Conservation (phyloP, 2,888 invertebrate species). For the Rhagium mordax region DNA sequence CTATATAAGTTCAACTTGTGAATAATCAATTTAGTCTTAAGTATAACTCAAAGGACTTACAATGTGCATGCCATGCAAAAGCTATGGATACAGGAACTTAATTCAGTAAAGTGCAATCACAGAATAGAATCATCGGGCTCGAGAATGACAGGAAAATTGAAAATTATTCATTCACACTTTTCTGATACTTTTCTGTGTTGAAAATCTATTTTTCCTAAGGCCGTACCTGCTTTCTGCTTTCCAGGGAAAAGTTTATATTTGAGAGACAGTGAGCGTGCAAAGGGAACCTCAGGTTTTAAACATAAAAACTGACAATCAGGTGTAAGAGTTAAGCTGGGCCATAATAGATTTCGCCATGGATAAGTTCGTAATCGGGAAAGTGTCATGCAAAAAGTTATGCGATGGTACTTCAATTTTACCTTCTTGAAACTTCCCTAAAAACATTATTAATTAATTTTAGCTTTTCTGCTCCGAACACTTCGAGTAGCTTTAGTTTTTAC, state of each 20-base stretch:
- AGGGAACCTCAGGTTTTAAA: constrained; percentile 18
- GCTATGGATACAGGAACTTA: no score
- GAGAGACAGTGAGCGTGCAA: constrained; percentile 17
- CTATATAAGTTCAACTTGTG: no score
- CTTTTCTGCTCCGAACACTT: constrained; percentile 24
- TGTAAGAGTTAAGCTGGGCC: constrained; percentile 7
- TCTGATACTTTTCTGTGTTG: no score
- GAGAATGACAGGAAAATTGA: no score
- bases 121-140: no score
- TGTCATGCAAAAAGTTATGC: constrained; percentile 19
- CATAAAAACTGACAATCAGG: constrained; percentile 29
- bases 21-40: no score
- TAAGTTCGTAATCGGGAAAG: neutral
- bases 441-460: constrained; percentile 24
- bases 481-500: constrained; percentile 19
- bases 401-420: constrained; percentile 30
- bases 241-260: neutral
- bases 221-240: neutral
- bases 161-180: no score
- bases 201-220: no score
- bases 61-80: no score
- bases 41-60: no score
- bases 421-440: constrained; percentile 19
- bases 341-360: constrained; percentile 21
- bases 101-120: no score